phyloP scores from a whole-genome alignment of 2,888 invertebrate genomes.

The Cephus nigrinus region DNA sequence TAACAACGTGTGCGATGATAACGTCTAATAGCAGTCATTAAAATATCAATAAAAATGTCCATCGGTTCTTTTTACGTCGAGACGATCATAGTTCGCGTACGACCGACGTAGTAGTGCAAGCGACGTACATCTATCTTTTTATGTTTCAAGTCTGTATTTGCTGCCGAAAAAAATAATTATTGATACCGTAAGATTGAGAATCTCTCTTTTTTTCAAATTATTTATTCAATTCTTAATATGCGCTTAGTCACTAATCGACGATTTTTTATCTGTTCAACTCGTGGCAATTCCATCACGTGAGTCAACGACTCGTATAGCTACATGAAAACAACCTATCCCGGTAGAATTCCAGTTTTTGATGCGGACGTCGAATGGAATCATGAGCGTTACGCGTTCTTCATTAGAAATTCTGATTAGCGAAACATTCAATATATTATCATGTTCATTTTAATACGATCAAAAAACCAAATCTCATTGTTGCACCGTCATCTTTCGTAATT shows the following conservation, averaged over 20 bases:
- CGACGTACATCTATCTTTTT: neutral
- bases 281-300: neutral
- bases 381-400: neutral
- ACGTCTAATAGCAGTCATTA: neutral
- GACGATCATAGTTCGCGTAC: neutral
- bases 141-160: neutral
- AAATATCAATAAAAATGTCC: neutral
- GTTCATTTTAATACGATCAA: neutral
- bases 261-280: neutral
- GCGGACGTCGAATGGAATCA: neutral
- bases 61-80: neutral
- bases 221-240: neutral
- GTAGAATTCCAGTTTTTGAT: neutral
- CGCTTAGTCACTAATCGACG: neutral
- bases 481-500: neutral
- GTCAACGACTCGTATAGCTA: neutral
- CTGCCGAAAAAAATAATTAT: neutral
- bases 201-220: neutral
- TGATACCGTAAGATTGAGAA: neutral
- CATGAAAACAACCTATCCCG: neutral
- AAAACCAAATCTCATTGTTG: neutral
- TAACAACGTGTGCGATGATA: neutral
- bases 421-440: neutral
- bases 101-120: no score
- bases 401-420: neutral